Conservation (phyloP, 2,113 vertebrate species). For the Astur gentilis region DNA sequence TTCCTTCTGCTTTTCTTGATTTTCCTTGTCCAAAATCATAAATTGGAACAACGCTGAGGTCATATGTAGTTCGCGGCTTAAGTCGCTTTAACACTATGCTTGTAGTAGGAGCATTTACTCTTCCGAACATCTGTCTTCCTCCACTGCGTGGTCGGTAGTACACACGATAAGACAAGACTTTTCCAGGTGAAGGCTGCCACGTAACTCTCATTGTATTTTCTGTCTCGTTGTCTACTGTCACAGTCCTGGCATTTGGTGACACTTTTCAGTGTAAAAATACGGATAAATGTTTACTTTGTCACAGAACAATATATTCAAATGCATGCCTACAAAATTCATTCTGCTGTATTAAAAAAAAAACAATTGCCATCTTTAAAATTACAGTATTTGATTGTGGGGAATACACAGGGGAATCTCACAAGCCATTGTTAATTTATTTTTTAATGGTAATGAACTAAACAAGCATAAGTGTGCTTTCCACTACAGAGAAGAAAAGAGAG, state of each 20-base stretch:
- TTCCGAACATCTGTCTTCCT: constrained; percentile 80
- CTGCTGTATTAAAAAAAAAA: neutral
- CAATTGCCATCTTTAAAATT: neutral
- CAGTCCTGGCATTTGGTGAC: constrained; percentile 72
- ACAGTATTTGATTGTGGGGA: neutral
- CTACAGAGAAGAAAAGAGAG: neutral
- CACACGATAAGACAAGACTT: constrained; percentile 84
- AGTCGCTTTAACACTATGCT: constrained; percentile 83
- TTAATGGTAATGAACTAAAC: neutral
- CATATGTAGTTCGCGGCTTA: constrained; percentile 82
- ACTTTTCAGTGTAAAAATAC: constrained; percentile 72
- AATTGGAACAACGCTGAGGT: constrained; percentile 84
- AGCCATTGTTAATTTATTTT: neutral
- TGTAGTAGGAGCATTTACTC: constrained; percentile 73
- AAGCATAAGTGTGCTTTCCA: neutral
- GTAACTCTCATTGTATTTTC: constrained; percentile 84
- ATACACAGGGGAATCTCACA: neutral
- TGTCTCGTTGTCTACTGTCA: constrained; percentile 86
- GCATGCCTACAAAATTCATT: neutral
- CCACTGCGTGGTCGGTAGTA: constrained; percentile 76
- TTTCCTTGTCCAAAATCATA: constrained; percentile 91
- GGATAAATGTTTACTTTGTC: constrained; percentile 14
- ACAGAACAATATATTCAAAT: neutral
- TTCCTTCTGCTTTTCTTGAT: constrained; percentile 93
- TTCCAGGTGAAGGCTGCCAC: constrained; percentile 86